phyloP scores from a whole-genome alignment of 2,113 vertebrate genomes.

The Hemichromis elongatus region DNA sequence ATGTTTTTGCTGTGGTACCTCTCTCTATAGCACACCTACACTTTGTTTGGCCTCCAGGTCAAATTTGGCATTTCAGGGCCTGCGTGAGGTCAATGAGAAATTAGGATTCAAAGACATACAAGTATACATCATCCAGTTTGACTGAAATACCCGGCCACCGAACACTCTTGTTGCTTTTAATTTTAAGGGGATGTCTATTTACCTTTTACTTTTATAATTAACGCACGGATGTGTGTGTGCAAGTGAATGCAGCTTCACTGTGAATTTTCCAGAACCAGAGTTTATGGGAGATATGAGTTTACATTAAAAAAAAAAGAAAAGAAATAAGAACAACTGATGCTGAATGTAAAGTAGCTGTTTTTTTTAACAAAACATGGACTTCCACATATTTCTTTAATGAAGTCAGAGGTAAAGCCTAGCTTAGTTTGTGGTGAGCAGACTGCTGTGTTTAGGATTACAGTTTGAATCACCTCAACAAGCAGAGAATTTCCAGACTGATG shows the following conservation, averaged over 20 bases:
- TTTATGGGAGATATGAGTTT: too few relatives aligned
- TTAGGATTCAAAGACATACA: background rate
- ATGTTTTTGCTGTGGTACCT: background rate
- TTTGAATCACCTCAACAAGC: background rate
- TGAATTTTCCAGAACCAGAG: background rate
- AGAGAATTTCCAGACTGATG: background rate
- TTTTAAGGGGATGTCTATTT: background rate
- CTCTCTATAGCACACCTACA: background rate
- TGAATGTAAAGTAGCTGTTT: background rate
- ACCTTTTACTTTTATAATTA: background rate
- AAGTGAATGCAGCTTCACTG: background rate
- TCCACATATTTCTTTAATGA: background rate
- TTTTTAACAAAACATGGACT: background rate
- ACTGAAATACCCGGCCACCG: background rate
- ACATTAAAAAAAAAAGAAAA: background rate
- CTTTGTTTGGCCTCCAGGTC: background rate
- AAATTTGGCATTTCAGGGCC: background rate
- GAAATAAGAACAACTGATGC: background rate
- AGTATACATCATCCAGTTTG: background rate
- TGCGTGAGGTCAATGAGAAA: background rate
- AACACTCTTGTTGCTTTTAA: background rate
- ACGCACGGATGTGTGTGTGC: background rate
- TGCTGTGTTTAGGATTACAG: background rate
- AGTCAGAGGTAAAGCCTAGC: background rate
- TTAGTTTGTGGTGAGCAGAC: background rate